Percentiles rank a stretch among this genome's conserved stretches.
phyloP scores from a whole-genome alignment of 2,797 vertebrate genomes.

The Eutrigla gurnardus region DNA sequence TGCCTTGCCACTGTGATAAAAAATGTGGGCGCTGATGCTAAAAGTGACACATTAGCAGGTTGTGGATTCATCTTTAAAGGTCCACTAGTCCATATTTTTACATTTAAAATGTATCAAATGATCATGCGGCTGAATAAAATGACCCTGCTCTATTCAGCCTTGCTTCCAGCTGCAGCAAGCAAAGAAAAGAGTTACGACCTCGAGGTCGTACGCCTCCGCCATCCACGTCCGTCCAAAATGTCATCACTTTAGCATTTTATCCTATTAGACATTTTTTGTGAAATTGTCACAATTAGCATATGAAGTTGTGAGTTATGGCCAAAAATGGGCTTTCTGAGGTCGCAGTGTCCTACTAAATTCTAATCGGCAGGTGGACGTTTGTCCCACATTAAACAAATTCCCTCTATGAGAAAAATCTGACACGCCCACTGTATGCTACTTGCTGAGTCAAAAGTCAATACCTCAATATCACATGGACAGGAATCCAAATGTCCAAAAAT shows the following conservation, averaged over 20 bases:
- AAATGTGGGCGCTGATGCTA: not conserved
- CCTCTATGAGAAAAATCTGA: not conserved
- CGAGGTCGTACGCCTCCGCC: no score
- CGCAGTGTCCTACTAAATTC: not conserved
- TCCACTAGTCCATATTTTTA: not conserved
- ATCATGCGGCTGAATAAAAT: not conserved
- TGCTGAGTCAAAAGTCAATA: not conserved
- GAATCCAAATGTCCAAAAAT: not conserved
- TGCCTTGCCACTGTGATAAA: constrained; percentile 14
- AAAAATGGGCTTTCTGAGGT: not conserved
- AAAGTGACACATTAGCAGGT: not conserved
- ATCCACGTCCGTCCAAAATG: no score
- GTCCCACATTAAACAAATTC: not conserved
- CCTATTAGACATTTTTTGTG: no score
- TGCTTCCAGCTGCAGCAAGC: not conserved
- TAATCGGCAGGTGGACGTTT: not conserved
- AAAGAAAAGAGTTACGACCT: no score
- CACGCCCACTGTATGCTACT: not conserved
- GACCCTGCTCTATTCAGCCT: not conserved
- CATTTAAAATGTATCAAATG: not conserved
- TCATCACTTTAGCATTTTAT: no score
- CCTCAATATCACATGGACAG: not conserved
- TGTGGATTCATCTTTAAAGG: constrained; percentile 5
- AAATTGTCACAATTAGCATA: no score
- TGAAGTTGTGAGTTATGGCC: no score